Evolutionary conservation across 2,888 invertebrate species (phyloP), one percentile per base, ranked within the genome.

Genomic region (Linhomoeus sp.): DNA sequence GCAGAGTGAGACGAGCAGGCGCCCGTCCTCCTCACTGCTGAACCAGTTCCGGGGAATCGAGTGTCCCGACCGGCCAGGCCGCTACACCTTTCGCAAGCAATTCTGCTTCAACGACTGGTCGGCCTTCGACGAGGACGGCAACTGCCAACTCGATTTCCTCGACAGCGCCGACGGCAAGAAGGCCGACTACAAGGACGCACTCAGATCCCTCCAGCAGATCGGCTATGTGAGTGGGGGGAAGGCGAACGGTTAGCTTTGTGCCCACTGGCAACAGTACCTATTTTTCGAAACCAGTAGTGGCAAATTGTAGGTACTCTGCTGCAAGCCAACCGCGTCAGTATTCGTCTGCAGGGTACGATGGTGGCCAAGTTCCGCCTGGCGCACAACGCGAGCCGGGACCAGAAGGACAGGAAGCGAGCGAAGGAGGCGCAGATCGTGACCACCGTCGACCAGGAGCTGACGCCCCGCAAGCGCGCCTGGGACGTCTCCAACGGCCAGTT

Each of bases 61-160:
- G 41, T 63, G 63, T 36, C 63, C 63, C 9, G 53, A 57, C 22
- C 46, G 49, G 42, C 52, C 59, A 1, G 61, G 62, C 25, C 53
- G 53, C 24, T 62, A 59, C 46, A 57, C 58, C 5, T 61, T 62
- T 45, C 53, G 58, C 42, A 61, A 63, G 55, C 53, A 61, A 29
- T 63, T 63, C 46, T 63, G 63, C 47, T 60, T 63, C 52, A 62
- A 63, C 48, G 63, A 63, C 45, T 63, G 62, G 62, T 47, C 53
- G 2, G 56, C 58, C 1, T 59, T 63, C 46, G 63, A 63, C 49
- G 48, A 56, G 2, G 59, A 63, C 47, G 59, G 59, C 15, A 60
- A 63, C 49, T 63, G 63, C 49, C 59, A 59, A 43, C 52, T 63
- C 52, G 63, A 63, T 48, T 60, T 61, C 43, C 41, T 63, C 17